Percentiles rank a stretch among this genome's conserved stretches.
phyloP scores from a whole-genome alignment of 2,888 invertebrate species.

The Rhabditoides inermis region DNA sequence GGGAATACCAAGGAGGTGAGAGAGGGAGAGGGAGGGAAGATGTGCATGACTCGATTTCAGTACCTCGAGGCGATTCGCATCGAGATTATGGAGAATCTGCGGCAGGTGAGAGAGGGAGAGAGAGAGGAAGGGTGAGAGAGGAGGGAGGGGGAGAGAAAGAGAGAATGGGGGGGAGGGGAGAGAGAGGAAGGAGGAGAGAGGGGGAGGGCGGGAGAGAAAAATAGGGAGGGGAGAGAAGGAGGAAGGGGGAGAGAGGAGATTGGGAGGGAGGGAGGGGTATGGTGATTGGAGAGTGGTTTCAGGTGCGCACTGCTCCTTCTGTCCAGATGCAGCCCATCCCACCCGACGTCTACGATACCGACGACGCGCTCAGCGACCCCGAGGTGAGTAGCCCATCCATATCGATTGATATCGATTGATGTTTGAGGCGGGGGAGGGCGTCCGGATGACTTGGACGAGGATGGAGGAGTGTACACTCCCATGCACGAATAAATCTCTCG shows the following conservation, averaged over 20 bases:
- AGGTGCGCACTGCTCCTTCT: conserved; percentile 62
- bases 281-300: too few species aligned
- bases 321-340: conserved; percentile 77
- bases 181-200: too few species aligned
- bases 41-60: conserved; percentile 53
- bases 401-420: conserved; percentile 17
- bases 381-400: conserved; percentile 12
- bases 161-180: too few species aligned
- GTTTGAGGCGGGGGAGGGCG: conserved; percentile 1
- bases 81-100: conserved; percentile 82
- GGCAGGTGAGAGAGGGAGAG: too few species aligned
- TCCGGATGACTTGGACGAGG: not conserved
- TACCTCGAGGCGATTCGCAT: conserved; percentile 80
- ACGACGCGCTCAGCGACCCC: conserved; percentile 4
- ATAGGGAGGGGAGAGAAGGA: conserved; percentile 62
- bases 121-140: too few species aligned
- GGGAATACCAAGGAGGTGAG: conserved; percentile 74
- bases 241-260: too few species aligned
- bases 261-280: too few species aligned
- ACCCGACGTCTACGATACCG: conserved; percentile 20
- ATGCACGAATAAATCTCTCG: too few species aligned
- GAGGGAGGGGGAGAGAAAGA: too few species aligned
- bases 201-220: too few species aligned
- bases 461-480: conserved; percentile 7
- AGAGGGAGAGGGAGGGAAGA: not conserved